Base-by-base conservation (phyloP, 2,888 invertebrate genomes). In the Aleiodes leptofemur region DNA sequence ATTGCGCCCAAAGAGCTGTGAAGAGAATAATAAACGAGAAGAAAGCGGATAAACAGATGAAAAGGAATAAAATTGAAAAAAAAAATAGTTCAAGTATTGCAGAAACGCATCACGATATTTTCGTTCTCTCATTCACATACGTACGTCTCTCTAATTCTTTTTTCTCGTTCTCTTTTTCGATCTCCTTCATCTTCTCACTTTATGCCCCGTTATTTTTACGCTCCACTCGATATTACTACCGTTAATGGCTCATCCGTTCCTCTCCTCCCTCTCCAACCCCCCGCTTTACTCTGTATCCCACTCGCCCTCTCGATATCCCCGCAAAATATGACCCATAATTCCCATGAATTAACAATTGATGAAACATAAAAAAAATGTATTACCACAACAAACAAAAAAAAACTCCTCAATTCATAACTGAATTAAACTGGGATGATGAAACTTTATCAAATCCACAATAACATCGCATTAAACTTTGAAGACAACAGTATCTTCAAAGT, bases 191-290 rank as follows among this genome's bases (percentile, higher is more conserved):
- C 70, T 57, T 57, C n/a, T 66, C 64, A 66, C 64, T 68, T 72
- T 61, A 72, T 72, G 53, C 51, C 53, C 51, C 59, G 72, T 72
- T 72, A 72, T 72, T 72, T 72, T 72, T 72, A 72, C 61, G 23
- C 61, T 51, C 14, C 55, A 73, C 73, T 66, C 56, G 31, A 73
- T 55, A 73, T 68, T 68, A 73, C 66, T 68, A 51, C 50, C 66
- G 48, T 66, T 68, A 68, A 66, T 73, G 72, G 59, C 64, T 66
- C 72, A 43, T 64, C 64, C 48, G 16, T 14, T 14, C 16, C 11
- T 16, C 31, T 51, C 14, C 68, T 34, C 29, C 31, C 31, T 5
- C 14, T 61, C 34, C 14, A 14, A 38, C 43, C 16, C 61, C 38
- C 43, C 61, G 11, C 16, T 43, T 43, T 43, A 9, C 8, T 43